Evolutionary conservation across 2,888 invertebrate genomes (phyloP).

Genomic region (Osmoderma eremita): DNA sequence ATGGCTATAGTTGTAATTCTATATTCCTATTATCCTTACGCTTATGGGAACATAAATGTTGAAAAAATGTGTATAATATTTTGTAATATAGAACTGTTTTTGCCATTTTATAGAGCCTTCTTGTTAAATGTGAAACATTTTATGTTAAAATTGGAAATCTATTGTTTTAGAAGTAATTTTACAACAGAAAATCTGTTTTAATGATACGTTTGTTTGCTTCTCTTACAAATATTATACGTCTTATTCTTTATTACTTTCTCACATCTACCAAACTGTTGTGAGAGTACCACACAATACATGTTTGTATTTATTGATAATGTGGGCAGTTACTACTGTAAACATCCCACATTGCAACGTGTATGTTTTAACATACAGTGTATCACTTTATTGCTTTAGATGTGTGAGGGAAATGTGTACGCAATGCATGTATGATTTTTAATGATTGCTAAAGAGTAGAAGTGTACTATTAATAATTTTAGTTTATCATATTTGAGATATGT

Average conservation of each 20-base stretch:
- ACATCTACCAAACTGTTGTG: not conserved
- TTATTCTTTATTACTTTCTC: slow-evolving; percentile 6
- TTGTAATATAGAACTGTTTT: not conserved
- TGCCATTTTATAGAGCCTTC: not conserved
- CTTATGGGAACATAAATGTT: slow-evolving; percentile 4
- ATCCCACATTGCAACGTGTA: slow-evolving; percentile 13
- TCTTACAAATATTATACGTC: too few relatives aligned
- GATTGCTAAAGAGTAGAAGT: slow-evolving; percentile 19
- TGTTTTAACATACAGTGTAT: slow-evolving; percentile 15
- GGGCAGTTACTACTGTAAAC: slow-evolving; percentile 20
- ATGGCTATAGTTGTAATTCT: not conserved
- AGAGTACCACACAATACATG: slow-evolving; percentile 10
- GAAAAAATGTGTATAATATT: not conserved
- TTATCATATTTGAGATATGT: slow-evolving; percentile 11
- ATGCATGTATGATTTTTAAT: slow-evolving; percentile 1
- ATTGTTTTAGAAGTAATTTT: too few relatives aligned
- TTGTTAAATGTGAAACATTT: not conserved
- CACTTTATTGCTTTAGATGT: slow-evolving; percentile 19
- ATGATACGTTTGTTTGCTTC: not conserved
- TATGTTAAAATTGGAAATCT: not conserved
- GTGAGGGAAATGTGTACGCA: slow-evolving; percentile 1
- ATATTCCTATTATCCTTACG: slow-evolving; percentile 26
- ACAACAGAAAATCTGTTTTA: too few relatives aligned
- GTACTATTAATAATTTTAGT: slow-evolving; percentile 16
- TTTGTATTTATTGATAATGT: slow-evolving; percentile 28